Evolutionary conservation across 2,797 vertebrate genomes (phyloP).

Genomic region (Brachymystax lenok): DNA sequence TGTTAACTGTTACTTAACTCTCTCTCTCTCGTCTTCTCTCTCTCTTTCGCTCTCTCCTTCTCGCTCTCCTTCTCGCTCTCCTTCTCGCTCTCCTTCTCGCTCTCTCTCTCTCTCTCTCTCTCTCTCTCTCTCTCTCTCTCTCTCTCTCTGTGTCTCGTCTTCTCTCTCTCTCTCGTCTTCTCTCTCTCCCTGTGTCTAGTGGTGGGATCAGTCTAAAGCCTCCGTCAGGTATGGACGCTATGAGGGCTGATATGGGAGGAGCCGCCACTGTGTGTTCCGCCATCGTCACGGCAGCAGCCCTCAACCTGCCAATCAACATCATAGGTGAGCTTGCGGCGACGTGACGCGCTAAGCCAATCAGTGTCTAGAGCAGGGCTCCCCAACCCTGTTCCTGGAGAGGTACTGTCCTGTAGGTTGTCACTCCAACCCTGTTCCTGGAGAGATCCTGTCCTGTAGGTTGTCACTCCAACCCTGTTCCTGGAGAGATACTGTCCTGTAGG

Average conservation of each 20-base stretch:
- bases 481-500: too few relatives aligned
- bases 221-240: conserved; percentile 90
- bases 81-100: accelerated
- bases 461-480: too few relatives aligned
- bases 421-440: too few relatives aligned
- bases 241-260: conserved; percentile 98
- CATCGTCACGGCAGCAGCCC: conserved; percentile 88
- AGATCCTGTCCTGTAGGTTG: too few relatives aligned
- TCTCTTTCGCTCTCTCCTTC: background rate
- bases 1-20: too few relatives aligned
- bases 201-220: conserved; percentile 98
- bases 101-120: background rate
- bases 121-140: background rate
- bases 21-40: too few relatives aligned
- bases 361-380: too few relatives aligned
- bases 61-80: background rate
- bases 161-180: background rate
- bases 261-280: conserved; percentile 92
- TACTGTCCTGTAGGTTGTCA: too few relatives aligned
- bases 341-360: background rate
- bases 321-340: conserved; percentile 76
- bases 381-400: too few relatives aligned
- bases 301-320: conserved; percentile 89
- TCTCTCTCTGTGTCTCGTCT: too few relatives aligned
- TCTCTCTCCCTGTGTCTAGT: conserved; percentile 58